phyloP scores from a whole-genome alignment of 2,113 vertebrate genomes.

The Scomber colias region DNA sequence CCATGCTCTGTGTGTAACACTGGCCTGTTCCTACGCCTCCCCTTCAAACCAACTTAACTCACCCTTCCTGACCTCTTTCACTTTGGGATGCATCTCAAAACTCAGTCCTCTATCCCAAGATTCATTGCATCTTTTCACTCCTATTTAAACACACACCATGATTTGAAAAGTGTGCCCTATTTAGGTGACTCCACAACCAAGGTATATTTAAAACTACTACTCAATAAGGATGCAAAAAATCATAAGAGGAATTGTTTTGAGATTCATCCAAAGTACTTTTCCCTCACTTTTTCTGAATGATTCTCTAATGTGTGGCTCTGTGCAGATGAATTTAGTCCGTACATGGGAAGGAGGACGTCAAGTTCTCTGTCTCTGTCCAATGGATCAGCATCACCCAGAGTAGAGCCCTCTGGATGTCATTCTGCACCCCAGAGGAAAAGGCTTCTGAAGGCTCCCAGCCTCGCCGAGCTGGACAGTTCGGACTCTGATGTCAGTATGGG shows the following conservation, averaged over 20 bases:
- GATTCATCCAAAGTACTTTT: slow-evolving; percentile 30
- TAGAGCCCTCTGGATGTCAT: slow-evolving; percentile 73
- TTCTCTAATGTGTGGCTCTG: slow-evolving; percentile 63
- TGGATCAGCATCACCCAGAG: slow-evolving; percentile 78
- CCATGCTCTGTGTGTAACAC: slow-evolving; percentile 70
- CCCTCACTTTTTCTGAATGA: slow-evolving; percentile 5
- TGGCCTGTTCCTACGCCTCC: slow-evolving; percentile 48
- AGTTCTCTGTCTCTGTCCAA: slow-evolving; percentile 86
- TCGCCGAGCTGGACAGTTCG: slow-evolving; percentile 94
- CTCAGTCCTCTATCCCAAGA: slow-evolving; percentile 30
- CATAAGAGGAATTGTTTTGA: slow-evolving; percentile 44
- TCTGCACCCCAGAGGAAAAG: slow-evolving; percentile 87
- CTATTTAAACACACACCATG: neutral
- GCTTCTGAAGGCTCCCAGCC: slow-evolving; percentile 93
- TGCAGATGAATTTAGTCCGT: slow-evolving; percentile 89
- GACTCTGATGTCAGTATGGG: slow-evolving; percentile 92
- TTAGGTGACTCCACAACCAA: neutral
- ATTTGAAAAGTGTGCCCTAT: slow-evolving; percentile 1
- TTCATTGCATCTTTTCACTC: slow-evolving; percentile 53
- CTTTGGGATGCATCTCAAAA: slow-evolving; percentile 62
- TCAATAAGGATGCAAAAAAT: slow-evolving; percentile 43
- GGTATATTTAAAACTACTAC: neutral
- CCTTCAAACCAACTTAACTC: slow-evolving; percentile 55
- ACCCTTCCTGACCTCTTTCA: slow-evolving; percentile 14
- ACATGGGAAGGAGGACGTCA: slow-evolving; percentile 86